Conservation (phyloP, 2,888 invertebrate genomes). For the Microplitis deprimator region DNA sequence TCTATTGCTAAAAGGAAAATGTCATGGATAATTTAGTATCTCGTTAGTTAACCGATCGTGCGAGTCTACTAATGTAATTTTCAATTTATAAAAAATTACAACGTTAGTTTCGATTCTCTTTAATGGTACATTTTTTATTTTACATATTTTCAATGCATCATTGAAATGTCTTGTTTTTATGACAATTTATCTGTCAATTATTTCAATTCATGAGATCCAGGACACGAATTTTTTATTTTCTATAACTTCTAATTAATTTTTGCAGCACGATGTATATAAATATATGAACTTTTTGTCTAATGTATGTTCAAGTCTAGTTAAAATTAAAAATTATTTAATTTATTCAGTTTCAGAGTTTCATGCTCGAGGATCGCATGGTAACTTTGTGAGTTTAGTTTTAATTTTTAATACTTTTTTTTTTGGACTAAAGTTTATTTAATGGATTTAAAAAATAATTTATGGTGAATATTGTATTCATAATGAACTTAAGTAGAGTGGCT, state of each 20-base stretch:
- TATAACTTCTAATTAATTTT: too few relatives aligned
- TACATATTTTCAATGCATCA: neutral
- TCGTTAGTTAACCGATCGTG: conserved; percentile 34
- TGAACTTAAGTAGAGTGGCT: too few relatives aligned
- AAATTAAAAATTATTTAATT: neutral
- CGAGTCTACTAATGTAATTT: neutral
- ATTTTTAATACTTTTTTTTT: neutral
- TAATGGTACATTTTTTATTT: neutral
- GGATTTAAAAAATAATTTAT: neutral
- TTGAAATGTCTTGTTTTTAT: neutral
- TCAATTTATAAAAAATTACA: conserved; percentile 13
- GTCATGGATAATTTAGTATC: conserved; percentile 42
- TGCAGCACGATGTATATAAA: neutral
- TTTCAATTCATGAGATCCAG: too few relatives aligned
- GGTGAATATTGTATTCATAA: too few relatives aligned
- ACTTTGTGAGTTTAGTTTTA: neutral
- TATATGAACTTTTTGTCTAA: neutral
- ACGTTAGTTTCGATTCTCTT: neutral
- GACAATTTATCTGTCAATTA: too few relatives aligned
- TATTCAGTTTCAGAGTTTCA: neutral
- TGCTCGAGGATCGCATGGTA: neutral
- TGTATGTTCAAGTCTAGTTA: neutral
- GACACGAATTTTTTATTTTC: too few relatives aligned
- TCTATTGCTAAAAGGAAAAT: conserved; percentile 53
- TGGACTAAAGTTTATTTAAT: neutral